Conservation (phyloP, 2,888 invertebrate species). For the Taphrorychus bicolor region DNA sequence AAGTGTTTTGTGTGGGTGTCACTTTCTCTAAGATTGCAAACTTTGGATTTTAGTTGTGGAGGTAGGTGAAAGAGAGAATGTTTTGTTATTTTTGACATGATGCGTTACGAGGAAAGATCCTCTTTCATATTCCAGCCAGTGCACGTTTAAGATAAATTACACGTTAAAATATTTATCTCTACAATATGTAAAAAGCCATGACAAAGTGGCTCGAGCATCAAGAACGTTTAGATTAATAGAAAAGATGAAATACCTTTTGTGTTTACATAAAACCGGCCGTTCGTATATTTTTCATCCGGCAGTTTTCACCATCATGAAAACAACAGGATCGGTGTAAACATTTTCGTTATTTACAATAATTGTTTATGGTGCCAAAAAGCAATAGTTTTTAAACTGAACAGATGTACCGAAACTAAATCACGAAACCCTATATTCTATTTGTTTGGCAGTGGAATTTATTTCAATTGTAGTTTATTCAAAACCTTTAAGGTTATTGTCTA, state of each 20-base stretch:
- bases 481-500: too few species aligned
- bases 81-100: background rate
- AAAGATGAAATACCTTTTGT: conserved; percentile 23
- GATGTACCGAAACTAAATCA: too few species aligned
- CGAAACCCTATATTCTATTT: too few species aligned
- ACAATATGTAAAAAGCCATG: background rate
- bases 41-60: background rate
- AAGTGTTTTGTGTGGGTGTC: background rate
- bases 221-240: conserved; percentile 10
- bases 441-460: too few species aligned
- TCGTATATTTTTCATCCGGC: conserved; percentile 23
- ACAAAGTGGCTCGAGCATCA: background rate
- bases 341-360: conserved; percentile 13
- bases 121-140: background rate
- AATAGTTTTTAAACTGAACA: background rate
- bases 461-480: too few species aligned
- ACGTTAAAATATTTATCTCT: conserved; percentile 8
- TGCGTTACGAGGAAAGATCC: background rate
- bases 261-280: conserved; percentile 18
- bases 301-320: conserved; percentile 7
- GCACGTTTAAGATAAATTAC: background rate
- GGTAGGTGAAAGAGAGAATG: background rate
- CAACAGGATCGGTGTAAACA: background rate
- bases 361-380: background rate
- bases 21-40: background rate